These are phyloP conservation scores for Rattus norvegicus DNA, from an alignment of 2,113 vertebrate genomes.

Conservation along the genomic window GRCr8 NC_086020.1:236472501-236473000, in stretches of 20 bases:
- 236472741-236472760: no score
- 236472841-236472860: not conserved
- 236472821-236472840: no score
- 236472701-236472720: not conserved
- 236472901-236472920: not conserved
- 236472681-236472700: not conserved
- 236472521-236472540: conserved; percentile 63
- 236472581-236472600: conserved; percentile 73
- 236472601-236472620: conserved; percentile 78
- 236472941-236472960: not conserved
- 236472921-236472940: not conserved
- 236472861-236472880: not conserved
- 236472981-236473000: not conserved
- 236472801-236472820: not conserved
- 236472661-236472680: not conserved
- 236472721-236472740: not conserved
- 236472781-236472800: not conserved
- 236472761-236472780: not conserved
- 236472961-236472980: not conserved
- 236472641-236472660: not conserved
- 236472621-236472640: not conserved
- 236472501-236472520: conserved; percentile 73
- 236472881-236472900: not conserved
- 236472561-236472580: conserved; percentile 58
- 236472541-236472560: not conserved